A percentile compares a stretch with the other conserved stretches of the same genome.
Evolutionary conservation across 23 tunicate genomes (phyloP).

Genomic region (Ascidia mentula): DNA sequence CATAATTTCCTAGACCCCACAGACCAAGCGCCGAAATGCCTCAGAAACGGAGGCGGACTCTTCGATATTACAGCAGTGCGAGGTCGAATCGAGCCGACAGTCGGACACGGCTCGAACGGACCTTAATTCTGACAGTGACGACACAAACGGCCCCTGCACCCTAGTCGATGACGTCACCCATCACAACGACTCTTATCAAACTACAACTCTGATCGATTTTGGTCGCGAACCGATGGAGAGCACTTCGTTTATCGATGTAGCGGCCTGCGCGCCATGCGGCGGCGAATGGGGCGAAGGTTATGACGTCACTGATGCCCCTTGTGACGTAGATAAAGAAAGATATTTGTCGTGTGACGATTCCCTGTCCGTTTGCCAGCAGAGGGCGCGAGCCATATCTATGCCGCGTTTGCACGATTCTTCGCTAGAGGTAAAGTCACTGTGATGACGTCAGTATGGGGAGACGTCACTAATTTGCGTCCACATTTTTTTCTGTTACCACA

Average conservation of each 20-base stretch:
- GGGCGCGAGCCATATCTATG: conserved; percentile 57
- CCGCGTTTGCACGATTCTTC: conserved; percentile 39
- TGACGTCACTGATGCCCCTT: neutral
- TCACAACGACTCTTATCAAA: conserved; percentile 10
- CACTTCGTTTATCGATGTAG: conserved; percentile 50
- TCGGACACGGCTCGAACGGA: neutral
- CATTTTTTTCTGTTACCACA: no score
- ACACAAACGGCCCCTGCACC: neutral
- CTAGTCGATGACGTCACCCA: neutral
- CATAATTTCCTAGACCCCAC: neutral
- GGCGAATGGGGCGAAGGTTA: conserved; percentile 6
- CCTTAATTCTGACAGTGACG: neutral
- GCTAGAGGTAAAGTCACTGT: conserved; percentile 26
- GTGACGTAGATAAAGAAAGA: neutral
- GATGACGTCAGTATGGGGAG: neutral
- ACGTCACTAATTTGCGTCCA: neutral
- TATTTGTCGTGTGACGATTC: conserved; percentile 4
- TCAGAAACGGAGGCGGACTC: neutral
- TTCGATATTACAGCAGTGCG: neutral
- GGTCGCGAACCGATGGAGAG: neutral
- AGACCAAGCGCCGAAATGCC: neutral
- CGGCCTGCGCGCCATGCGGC: conserved; percentile 44
- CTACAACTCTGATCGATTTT: conserved; percentile 18
- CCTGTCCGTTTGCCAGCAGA: conserved; percentile 10
- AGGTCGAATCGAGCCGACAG: neutral